Evolutionary conservation across 2,113 vertebrate species (phyloP).

Genomic region (Leptobrachium leishanense): DNA sequence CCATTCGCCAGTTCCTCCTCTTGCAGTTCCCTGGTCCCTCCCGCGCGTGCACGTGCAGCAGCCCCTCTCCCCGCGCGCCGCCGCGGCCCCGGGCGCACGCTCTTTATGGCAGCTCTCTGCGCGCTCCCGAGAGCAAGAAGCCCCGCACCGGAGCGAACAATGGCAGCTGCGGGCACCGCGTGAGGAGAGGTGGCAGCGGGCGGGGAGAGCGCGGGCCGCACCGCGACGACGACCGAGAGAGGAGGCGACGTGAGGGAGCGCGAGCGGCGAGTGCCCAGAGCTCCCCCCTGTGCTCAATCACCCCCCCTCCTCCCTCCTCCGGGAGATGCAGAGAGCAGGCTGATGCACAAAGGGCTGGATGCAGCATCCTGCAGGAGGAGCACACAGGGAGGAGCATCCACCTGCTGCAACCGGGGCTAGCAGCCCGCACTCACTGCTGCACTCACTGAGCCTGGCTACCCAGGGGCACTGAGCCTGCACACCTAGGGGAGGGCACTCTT

Average conservation of each 20-base stretch:
- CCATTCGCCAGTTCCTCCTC: not conserved
- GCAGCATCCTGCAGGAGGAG: constrained; percentile 44
- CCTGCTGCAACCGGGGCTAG: constrained; percentile 70
- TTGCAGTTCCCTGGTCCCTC: constrained; percentile 3
- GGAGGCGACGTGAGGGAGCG: constrained; percentile 13
- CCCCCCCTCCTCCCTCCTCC: constrained; percentile 16
- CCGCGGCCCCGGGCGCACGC: constrained; percentile 67
- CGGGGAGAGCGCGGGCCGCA: constrained; percentile 25
- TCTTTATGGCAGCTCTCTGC: constrained; percentile 81
- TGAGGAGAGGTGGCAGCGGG: constrained; percentile 22
- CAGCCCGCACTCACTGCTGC: constrained; percentile 42
- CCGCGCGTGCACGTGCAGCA: constrained; percentile 2
- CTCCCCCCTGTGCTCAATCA: not conserved
- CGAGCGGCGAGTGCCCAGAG: constrained; percentile 5
- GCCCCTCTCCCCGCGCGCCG: constrained; percentile 54
- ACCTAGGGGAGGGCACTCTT: constrained; percentile 17
- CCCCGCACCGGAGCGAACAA: not conserved
- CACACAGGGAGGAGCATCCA: constrained; percentile 77
- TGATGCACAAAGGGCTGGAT: constrained; percentile 50
- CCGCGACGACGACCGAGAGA: constrained; percentile 18
- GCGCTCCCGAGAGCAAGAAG: constrained; percentile 55
- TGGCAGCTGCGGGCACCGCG: constrained; percentile 6
- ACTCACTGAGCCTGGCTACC: constrained; percentile 14
- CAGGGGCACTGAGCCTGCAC: constrained; percentile 22
- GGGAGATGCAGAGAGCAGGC: constrained; percentile 42